Evolutionary conservation across 2,888 invertebrate species (phyloP).

Genomic region (Pyrrhosoma nymphula): DNA sequence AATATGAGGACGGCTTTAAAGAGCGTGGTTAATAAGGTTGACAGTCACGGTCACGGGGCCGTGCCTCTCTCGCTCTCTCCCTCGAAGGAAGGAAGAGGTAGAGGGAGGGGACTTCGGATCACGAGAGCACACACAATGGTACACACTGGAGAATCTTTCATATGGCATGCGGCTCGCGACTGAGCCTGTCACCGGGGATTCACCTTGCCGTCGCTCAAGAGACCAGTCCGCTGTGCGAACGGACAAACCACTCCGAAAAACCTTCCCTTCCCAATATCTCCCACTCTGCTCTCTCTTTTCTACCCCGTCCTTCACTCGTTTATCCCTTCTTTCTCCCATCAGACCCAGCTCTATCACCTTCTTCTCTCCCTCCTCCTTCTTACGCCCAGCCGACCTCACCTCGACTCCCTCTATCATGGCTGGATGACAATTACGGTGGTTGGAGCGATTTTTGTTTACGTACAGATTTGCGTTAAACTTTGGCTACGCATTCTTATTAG

Average conservation of each 20-base stretch:
- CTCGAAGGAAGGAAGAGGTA: background rate
- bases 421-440: no score
- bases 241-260: background rate
- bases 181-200: background rate
- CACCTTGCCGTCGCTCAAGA: background rate
- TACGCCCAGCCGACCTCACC: background rate
- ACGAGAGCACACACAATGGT: background rate
- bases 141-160: background rate
- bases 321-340: no score
- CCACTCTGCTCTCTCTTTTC: background rate
- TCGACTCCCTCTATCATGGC: background rate
- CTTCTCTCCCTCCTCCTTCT: no score
- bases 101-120: background rate
- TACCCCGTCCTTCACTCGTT: no score
- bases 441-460: no score
- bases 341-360: no score
- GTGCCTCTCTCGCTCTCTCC: background rate
- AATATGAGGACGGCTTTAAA: conserved; percentile 15
- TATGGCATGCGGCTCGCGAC: background rate
- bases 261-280: background rate
- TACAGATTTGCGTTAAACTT: no score
- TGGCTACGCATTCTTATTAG: no score
- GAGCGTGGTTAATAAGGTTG: conserved; percentile 15
- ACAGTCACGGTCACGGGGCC: background rate
- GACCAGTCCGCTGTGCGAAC: background rate